Evolutionary conservation across 2,888 invertebrate genomes (phyloP).

Genomic region (Diachrysia chrysitis): DNA sequence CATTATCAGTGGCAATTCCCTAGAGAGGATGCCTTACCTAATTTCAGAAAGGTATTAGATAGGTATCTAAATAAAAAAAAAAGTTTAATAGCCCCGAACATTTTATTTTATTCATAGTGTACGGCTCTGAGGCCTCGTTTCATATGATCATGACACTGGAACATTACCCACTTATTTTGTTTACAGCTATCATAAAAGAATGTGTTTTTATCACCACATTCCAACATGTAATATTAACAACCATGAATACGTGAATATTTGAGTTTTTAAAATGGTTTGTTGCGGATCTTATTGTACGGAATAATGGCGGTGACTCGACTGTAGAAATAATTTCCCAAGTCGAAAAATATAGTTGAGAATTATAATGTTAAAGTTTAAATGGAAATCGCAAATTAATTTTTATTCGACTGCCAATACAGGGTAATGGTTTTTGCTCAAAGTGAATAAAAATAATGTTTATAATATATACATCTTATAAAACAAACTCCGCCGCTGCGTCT

Average conservation of each 20-base stretch:
- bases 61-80: neutral
- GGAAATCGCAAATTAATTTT: too few species aligned
- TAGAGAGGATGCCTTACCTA: neutral
- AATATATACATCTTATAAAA: too few species aligned
- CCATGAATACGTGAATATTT: constrained; percentile 21
- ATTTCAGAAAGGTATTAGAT: neutral
- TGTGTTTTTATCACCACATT: constrained; percentile 68
- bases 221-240: constrained; percentile 19
- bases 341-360: neutral
- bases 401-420: too few species aligned
- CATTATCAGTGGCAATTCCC: neutral
- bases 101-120: constrained; percentile 40
- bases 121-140: constrained; percentile 20
- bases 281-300: constrained; percentile 27
- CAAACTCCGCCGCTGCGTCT: too few species aligned
- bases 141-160: constrained; percentile 57
- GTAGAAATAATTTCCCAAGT: neutral
- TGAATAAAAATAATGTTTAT: too few species aligned
- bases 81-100: constrained; percentile 23
- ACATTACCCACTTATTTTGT: constrained; percentile 77
- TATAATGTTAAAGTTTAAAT: too few species aligned
- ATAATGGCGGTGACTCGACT: neutral
- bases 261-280: constrained; percentile 32
- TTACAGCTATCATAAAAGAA: constrained; percentile 73
- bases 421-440: too few species aligned